A percentile compares a stretch with the other conserved stretches of the same genome.
phyloP scores from a whole-genome alignment of 2,113 vertebrate species.

The Pelusios castaneus region DNA sequence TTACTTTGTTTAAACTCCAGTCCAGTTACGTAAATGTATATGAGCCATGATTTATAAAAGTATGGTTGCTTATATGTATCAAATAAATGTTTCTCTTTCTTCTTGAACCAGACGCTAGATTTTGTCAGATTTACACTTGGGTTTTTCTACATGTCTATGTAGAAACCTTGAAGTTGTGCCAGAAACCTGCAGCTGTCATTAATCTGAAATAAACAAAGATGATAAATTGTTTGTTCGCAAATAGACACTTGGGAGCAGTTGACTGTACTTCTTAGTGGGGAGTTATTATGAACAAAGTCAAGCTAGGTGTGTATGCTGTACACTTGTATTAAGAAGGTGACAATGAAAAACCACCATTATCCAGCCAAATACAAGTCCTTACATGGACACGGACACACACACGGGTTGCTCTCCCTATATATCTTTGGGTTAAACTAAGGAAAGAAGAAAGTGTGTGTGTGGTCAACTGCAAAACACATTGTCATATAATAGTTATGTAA shows the following conservation, averaged over 20 bases:
- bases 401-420: not conserved
- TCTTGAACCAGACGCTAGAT: slow-evolving; percentile 34
- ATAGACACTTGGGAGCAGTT: not conserved
- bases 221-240: not conserved
- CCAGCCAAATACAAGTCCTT: not conserved
- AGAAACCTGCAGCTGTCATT: not conserved
- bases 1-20: slow-evolving; percentile 39
- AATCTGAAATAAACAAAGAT: slow-evolving; percentile 2
- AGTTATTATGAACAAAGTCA: not conserved
- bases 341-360: not conserved
- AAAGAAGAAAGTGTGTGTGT: not conserved
- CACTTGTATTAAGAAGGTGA: rapidly evolving
- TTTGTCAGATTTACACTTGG: slow-evolving; percentile 61
- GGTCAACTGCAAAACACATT: not conserved
- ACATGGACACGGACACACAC: not conserved
- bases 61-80: not conserved
- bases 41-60: slow-evolving; percentile 13
- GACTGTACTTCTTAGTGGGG: not conserved
- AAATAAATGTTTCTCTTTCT: not conserved
- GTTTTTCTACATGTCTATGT: slow-evolving; percentile 38
- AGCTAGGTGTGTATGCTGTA: rapidly evolving
- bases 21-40: slow-evolving; percentile 18
- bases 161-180: slow-evolving; percentile 30
- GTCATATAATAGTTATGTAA: not conserved
- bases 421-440: not conserved